Base-by-base conservation (phyloP, 2,888 invertebrate genomes). In the Acrobasis consociella region DNA sequence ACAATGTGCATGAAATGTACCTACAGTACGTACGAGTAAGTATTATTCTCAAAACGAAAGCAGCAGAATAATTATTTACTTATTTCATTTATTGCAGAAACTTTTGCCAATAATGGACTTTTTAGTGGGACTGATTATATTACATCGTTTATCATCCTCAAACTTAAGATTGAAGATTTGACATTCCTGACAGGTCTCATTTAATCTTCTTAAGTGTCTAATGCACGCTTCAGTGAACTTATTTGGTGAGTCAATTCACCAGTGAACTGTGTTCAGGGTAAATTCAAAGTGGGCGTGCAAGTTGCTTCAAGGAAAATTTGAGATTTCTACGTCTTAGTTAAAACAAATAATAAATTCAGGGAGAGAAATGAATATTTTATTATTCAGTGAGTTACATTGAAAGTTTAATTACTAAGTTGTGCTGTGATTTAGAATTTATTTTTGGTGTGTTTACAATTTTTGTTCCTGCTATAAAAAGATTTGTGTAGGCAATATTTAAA, bases 151-250 rank as follows among this genome's bases (percentile, higher is more conserved):
- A 83, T 85, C 84, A 85, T 78, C 69, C 70, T 70, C 69, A 67
- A 83, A 81, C 74, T 83, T 83, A 65, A 72, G 83, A 83, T 85
- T 83, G 77, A 77, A 78, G 82, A 83, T 82, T 82, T 83, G 82
- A 83, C 83, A 81, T 74, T 71, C 75, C 73, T 82, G 84, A 83
- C 83, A 74, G 81, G 77, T 69, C 74, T 80, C 83, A 81, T 84
- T 85, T 83, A 82, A 85, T 83, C 83, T 83, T 82, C 76, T 65
- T 76, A 77, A 79, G 75, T 81, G 81, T 81, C 83, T 82, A 69
- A 80, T 81, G 77, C 81, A 84, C 82, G 83, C 79, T 76, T 72
- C 72, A 69, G 69, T 73, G 73, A 72, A 71, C 72, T 69, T 69
- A 59, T 67, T 61, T 64, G 58, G 60, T 22, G 50, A 74, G 72